phyloP scores from a whole-genome alignment of 64 coral and sea anemone genomes.

The Montipora capricornis region DNA sequence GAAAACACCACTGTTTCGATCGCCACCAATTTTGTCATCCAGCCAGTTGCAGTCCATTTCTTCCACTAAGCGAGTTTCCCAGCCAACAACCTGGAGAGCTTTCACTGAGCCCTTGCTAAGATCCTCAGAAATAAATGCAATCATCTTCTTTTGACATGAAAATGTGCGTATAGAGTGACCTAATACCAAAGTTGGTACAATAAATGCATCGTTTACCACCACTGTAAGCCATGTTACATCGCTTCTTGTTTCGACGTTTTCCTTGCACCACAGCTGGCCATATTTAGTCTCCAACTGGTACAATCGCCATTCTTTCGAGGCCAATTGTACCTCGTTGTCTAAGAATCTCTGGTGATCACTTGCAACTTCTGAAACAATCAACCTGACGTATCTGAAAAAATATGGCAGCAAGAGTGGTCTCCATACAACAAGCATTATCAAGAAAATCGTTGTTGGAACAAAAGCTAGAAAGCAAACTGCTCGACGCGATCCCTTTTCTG shows the following conservation, averaged over 20 bases:
- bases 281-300: constrained; percentile 35
- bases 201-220: constrained; percentile 64
- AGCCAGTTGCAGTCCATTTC: constrained; percentile 85
- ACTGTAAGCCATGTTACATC: constrained; percentile 70
- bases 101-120: constrained; percentile 6
- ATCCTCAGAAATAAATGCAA: constrained; percentile 43
- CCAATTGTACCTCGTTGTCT: neutral
- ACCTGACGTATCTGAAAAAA: constrained; percentile 37
- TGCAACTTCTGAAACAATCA: constrained; percentile 23
- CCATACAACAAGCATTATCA: neutral
- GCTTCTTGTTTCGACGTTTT: neutral
- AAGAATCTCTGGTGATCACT: constrained; percentile 36
- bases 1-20: constrained; percentile 3
- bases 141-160: constrained; percentile 61
- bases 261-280: constrained; percentile 27
- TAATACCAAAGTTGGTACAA: constrained; percentile 45
- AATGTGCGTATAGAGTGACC: constrained; percentile 51
- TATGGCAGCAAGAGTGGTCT: neutral
- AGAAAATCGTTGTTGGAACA: neutral
- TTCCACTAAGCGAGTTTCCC: constrained; percentile 50
- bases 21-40: constrained; percentile 15
- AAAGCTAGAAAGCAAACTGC: neutral
- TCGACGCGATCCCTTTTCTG: neutral
- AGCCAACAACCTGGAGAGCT: constrained; percentile 54
- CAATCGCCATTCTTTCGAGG: constrained; percentile 35